Conservation (phyloP, 2,888 invertebrate genomes). For the Tipula confusa region DNA sequence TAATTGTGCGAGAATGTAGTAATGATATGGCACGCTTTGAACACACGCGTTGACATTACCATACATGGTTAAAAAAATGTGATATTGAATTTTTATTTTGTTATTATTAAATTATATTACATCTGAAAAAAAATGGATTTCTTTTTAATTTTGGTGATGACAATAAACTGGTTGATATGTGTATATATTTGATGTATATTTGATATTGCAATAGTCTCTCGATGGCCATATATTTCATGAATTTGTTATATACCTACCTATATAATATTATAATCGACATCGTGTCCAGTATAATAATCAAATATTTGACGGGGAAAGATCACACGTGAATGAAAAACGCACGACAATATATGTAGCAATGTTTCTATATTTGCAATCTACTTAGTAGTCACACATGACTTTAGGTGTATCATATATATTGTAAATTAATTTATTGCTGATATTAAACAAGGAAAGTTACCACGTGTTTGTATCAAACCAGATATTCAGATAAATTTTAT, state of each 20-base stretch:
- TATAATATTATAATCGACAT: background rate
- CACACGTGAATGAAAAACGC: too few species aligned
- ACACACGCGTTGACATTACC: slow-evolving; percentile 38
- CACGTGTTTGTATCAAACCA: too few species aligned
- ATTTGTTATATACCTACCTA: background rate
- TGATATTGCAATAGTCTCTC: background rate
- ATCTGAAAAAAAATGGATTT: background rate
- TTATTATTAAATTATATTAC: slow-evolving; percentile 3
- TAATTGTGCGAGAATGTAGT: slow-evolving; percentile 21
- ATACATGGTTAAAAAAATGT: slow-evolving; percentile 37
- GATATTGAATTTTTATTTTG: background rate
- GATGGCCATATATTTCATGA: background rate
- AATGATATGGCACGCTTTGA: slow-evolving; percentile 39
- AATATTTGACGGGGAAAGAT: background rate
- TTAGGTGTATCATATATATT: too few species aligned
- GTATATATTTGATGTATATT: background rate
- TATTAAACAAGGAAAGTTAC: too few species aligned
- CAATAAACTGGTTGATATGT: background rate
- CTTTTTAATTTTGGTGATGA: slow-evolving; percentile 16
- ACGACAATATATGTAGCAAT: too few species aligned
- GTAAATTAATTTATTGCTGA: too few species aligned
- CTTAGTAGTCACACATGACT: too few species aligned
- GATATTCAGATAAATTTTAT: too few species aligned
- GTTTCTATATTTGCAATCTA: too few species aligned
- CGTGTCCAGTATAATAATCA: background rate